These are phyloP conservation scores for Seriola rivoliana DNA, from an alignment of 2,113 vertebrate genomes.

Conservation along the genomic window DNA sequence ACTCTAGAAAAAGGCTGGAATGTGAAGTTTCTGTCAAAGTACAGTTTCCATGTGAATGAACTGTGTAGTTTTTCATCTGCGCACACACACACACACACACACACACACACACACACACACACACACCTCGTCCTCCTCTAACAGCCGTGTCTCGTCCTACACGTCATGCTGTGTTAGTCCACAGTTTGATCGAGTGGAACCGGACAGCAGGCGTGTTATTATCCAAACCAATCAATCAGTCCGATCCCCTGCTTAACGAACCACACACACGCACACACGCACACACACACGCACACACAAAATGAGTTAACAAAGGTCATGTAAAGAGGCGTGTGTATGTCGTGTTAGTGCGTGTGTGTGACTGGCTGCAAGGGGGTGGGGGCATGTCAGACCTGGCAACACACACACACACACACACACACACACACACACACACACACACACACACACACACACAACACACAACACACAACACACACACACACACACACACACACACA, in stretches of 20 bases:
- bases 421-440: no score
- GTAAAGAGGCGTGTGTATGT: constrained; percentile 35
- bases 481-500: neutral
- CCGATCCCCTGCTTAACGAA: constrained; percentile 57
- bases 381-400: constrained; percentile 39
- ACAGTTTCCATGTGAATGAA: no score
- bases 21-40: no score
- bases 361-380: neutral
- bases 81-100: no score
- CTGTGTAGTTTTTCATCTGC: no score
- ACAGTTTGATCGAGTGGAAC: constrained; percentile 54
- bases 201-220: constrained; percentile 54
- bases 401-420: constrained; percentile 2
- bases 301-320: constrained; percentile 27
- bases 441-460: no score
- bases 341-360: neutral
- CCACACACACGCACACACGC: constrained; percentile 21
- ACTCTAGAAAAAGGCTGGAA: no score
- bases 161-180: constrained; percentile 65
- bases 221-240: constrained; percentile 69
- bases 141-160: constrained; percentile 56
- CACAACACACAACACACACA: constrained; percentile 4
- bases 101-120: neutral
- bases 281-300: constrained; percentile 18
- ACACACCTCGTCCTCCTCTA: constrained; percentile 11